phyloP scores from a whole-genome alignment of 2,888 invertebrate genomes.

The Phoenoteleia sp. region DNA sequence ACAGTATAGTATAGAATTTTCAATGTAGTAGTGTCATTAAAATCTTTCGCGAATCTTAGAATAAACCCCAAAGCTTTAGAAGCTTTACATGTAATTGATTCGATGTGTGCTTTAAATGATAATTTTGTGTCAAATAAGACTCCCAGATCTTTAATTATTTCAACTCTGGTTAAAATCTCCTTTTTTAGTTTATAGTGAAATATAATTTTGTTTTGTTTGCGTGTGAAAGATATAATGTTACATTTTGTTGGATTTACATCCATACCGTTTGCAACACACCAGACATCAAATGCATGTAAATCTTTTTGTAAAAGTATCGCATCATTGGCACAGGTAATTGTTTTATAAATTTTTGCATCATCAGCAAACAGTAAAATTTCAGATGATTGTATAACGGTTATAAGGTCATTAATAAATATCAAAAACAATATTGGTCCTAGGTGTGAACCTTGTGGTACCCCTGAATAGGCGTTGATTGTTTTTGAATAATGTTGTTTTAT shows the following conservation, averaged over 20 bases:
- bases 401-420: slow-evolving; percentile 14
- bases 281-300: neutral
- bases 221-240: neutral
- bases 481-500: neutral
- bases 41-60: neutral
- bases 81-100: neutral
- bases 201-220: neutral
- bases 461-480: neutral
- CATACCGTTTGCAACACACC: neutral
- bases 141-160: neutral
- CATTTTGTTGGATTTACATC: neutral
- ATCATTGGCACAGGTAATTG: neutral
- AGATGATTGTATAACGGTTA: neutral
- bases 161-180: neutral
- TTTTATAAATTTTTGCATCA: neutral
- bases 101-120: neutral
- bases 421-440: neutral
- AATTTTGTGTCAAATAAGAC: neutral
- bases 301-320: neutral
- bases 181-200: neutral
- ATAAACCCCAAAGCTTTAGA: neutral
- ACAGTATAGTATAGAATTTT: neutral
- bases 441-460: neutral
- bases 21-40: neutral
- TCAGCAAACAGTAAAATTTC: slow-evolving; percentile 1